Conservation (phyloP, 2,888 invertebrate species). For the Andrena minutula region DNA sequence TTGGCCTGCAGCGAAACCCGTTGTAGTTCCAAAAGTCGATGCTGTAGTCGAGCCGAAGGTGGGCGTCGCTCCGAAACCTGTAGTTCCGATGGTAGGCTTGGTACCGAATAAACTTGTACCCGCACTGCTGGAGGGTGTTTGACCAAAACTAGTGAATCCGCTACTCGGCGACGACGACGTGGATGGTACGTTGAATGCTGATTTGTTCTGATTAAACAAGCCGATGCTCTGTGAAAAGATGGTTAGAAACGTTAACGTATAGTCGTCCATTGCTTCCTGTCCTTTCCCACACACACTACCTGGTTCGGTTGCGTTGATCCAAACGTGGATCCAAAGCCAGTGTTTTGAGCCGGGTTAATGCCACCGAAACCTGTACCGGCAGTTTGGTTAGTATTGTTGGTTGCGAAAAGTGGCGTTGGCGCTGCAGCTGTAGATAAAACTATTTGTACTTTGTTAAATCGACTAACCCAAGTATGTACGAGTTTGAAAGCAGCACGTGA, state of each 20-base stretch:
- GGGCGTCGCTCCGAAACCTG: slow-evolving; percentile 83
- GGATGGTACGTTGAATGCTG: slow-evolving; percentile 81
- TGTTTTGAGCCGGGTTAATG: slow-evolving; percentile 81
- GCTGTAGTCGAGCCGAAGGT: slow-evolving; percentile 77
- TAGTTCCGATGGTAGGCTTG: slow-evolving; percentile 83
- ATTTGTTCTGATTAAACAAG: slow-evolving; percentile 85
- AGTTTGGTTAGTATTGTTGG: slow-evolving; percentile 79
- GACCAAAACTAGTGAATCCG: slow-evolving; percentile 85
- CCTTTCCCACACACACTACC: slow-evolving; percentile 64
- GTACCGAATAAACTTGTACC: slow-evolving; percentile 83
- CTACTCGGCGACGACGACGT: slow-evolving; percentile 82
- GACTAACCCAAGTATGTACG: not conserved
- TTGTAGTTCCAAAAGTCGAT: slow-evolving; percentile 76
- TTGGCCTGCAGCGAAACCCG: slow-evolving; percentile 76
- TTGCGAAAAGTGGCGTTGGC: slow-evolving; percentile 81
- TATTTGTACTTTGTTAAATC: slow-evolving; percentile 23
- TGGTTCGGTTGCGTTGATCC: slow-evolving; percentile 82
- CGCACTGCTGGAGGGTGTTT: slow-evolving; percentile 72
- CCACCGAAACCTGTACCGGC: slow-evolving; percentile 80
- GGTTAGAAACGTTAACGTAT: not conserved
- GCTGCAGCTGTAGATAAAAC: slow-evolving; percentile 78
- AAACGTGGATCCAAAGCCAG: slow-evolving; percentile 83
- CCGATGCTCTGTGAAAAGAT: slow-evolving; percentile 79
- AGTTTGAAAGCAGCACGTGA: not conserved
- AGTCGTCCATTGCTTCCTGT: not conserved